Percentiles rank a stretch among this genome's conserved stretches.
These are phyloP conservation scores for Drosophila busckii DNA, from an alignment of 1,140 invertebrate species.

Conservation along the genomic window DNA sequence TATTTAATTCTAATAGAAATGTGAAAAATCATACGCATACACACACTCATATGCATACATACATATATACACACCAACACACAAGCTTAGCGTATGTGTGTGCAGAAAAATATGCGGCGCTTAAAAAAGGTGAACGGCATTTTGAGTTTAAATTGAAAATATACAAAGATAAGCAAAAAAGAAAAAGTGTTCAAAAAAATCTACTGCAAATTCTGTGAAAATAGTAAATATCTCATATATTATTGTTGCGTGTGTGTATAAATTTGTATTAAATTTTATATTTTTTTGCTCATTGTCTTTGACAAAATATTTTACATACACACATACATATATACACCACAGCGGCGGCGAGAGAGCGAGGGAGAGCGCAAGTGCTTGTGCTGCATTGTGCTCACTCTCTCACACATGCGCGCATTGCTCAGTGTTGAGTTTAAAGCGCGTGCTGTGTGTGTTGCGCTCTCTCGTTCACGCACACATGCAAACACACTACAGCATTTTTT, in stretches of 20 bases:
- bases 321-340: slow-evolving; percentile 24
- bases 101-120: slow-evolving; percentile 75
- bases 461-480: slow-evolving; percentile 16
- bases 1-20: slow-evolving; percentile 72
- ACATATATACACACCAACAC: slow-evolving; percentile 17
- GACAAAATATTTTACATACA: slow-evolving; percentile 62
- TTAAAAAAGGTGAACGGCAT: slow-evolving; percentile 76
- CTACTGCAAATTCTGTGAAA: no score
- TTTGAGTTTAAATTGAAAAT: slow-evolving; percentile 46
- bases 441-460: slow-evolving; percentile 33
- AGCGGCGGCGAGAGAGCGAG: no score
- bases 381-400: slow-evolving; percentile 46
- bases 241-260: slow-evolving; percentile 43
- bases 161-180: slow-evolving; percentile 9
- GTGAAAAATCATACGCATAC: slow-evolving; percentile 46
- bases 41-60: slow-evolving; percentile 15
- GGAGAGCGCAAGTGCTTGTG: slow-evolving; percentile 9
- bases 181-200: background rate
- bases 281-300: slow-evolving; percentile 61
- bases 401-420: slow-evolving; percentile 29
- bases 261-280: slow-evolving; percentile 53
- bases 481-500: slow-evolving; percentile 21
- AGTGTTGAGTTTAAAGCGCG: slow-evolving; percentile 33
- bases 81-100: slow-evolving; percentile 62
- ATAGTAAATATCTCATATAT: background rate